These are phyloP conservation scores for Megalopta genalis DNA, from an alignment of 1,140 invertebrate species.

Conservation along the genomic window DNA sequence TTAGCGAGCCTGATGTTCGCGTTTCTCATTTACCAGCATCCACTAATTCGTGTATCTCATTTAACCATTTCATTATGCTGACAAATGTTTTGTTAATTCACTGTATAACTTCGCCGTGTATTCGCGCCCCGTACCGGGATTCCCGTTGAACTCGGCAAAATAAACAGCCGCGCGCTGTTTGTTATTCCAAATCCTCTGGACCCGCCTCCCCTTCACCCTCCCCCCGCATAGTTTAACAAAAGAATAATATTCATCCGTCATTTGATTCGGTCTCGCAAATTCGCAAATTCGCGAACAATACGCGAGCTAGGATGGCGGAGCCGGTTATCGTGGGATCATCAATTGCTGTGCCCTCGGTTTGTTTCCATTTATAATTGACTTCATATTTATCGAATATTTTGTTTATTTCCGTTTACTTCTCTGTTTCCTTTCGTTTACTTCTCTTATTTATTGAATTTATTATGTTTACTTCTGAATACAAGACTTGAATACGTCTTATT, in stretches of 20 bases:
- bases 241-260: not conserved
- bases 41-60: conserved; percentile 37
- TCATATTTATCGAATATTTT: no score
- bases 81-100: conserved; percentile 42
- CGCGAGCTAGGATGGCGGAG: no score
- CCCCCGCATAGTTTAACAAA: not conserved
- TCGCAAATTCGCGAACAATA: not conserved
- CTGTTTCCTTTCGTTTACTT: no score
- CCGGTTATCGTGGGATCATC: no score
- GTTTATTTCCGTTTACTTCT: no score
- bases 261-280: not conserved
- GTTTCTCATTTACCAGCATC: conserved; percentile 33
- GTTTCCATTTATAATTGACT: no score
- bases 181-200: not conserved
- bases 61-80: conserved; percentile 42
- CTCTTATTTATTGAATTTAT: no score
- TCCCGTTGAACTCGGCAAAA: not conserved
- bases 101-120: conserved; percentile 2
- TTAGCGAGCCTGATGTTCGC: conserved; percentile 22
- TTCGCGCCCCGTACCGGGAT: not conserved
- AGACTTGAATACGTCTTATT: no score
- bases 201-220: not conserved
- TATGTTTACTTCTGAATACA: no score
- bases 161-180: not conserved
- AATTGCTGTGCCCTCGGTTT: no score